Percentiles rank a stretch among this genome's conserved stretches.
phyloP scores from a whole-genome alignment of 2,888 invertebrate species.

The Megamerina dolium region DNA sequence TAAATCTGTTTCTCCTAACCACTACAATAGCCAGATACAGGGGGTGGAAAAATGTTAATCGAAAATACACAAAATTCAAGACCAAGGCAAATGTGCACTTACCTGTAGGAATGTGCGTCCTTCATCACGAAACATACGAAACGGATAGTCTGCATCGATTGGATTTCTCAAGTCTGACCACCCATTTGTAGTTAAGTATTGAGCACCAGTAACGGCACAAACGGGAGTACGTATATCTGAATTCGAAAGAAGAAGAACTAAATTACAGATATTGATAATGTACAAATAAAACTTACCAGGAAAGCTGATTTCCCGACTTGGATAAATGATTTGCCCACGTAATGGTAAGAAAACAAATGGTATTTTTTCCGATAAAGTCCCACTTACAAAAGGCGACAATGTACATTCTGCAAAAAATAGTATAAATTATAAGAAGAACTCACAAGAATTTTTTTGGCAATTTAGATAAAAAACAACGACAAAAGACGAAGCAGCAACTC shows the following conservation, averaged over 20 bases:
- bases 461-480: constrained; percentile 9
- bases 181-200: constrained; percentile 71
- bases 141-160: constrained; percentile 71
- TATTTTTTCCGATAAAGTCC: constrained; percentile 68
- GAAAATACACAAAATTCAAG: not conserved
- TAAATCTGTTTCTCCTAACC: constrained; percentile 76
- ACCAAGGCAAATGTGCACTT: no score
- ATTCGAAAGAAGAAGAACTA: constrained; percentile 16
- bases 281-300: constrained; percentile 50
- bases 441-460: no score
- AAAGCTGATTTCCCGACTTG: constrained; percentile 78
- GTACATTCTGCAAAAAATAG: constrained; percentile 62
- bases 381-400: constrained; percentile 70
- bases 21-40: constrained; percentile 58
- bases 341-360: constrained; percentile 81
- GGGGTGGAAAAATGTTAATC: not conserved
- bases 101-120: constrained; percentile 77
- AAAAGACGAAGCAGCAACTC: no score
- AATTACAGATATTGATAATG: no score
- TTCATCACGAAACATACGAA: constrained; percentile 73
- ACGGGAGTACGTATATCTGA: constrained; percentile 72
- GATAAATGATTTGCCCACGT: constrained; percentile 82
- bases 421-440: no score
- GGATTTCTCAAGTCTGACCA: constrained; percentile 76
- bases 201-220: constrained; percentile 79